phyloP scores from a whole-genome alignment of 2,113 vertebrate genomes.

The Myotis brandtii region DNA sequence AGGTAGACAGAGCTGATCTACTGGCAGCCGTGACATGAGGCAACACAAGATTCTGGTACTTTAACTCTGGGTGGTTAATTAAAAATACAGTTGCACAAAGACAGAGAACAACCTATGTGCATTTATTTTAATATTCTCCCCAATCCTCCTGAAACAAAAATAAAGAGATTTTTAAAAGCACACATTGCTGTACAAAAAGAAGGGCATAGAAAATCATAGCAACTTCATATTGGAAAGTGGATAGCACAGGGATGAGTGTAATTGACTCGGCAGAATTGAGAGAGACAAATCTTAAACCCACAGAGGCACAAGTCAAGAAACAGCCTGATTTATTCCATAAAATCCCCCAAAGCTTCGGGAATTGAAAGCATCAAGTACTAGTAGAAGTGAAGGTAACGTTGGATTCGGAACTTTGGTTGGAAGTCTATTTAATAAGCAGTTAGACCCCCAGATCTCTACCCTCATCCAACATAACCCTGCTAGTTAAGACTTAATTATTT shows the following conservation, averaged over 20 bases:
- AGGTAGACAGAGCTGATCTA: background rate
- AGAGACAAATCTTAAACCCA: background rate
- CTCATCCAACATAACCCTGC: background rate
- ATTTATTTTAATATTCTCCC: background rate
- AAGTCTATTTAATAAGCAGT: background rate
- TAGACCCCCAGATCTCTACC: background rate
- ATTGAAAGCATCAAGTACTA: background rate
- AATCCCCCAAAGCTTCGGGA: background rate
- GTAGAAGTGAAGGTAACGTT: background rate
- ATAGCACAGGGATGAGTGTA: background rate
- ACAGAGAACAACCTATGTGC: background rate
- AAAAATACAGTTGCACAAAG: background rate
- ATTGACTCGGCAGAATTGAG: background rate
- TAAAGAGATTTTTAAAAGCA: slow-evolving; percentile 18
- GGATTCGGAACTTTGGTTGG: background rate
- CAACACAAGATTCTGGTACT: background rate
- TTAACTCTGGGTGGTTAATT: background rate
- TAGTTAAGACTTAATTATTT: background rate
- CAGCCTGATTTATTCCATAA: background rate
- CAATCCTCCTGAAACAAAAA: background rate
- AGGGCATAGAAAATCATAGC: background rate
- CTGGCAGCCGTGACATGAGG: too few relatives aligned
- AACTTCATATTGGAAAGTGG: background rate
- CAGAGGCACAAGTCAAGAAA: background rate
- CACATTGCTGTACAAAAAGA: background rate